Base-by-base conservation (phyloP, 2,797 vertebrate genomes). In the Eleutherodactylus coqui region DNA sequence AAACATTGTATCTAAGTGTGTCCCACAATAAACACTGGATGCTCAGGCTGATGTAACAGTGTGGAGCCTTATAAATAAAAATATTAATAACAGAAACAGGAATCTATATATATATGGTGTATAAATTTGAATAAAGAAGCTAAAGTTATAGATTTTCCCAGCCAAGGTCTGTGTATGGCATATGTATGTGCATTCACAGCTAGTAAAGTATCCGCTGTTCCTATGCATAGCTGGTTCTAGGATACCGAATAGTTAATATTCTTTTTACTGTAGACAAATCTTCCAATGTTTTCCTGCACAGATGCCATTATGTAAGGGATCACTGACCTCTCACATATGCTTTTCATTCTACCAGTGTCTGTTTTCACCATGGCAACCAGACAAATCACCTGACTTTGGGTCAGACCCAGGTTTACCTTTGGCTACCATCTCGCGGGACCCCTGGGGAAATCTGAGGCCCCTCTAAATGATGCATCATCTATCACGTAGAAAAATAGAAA, bases 381-480 rank as follows among this genome's bases (percentile, higher is more conserved):
- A 86, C 73, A 86, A 75, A 75, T 81, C 84, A 86, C 85, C 85
- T 78, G 85, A 69, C 55, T 29, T 43, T 70, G 79, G 60, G 82
- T 38, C 67, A 75, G 43, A 58, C 32, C 69, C 78, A 75, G 55
- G 58, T 19, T 62, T 86, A 81, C 77, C 45, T 75, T 86, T 58
- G n/a, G 53, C 84, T 64, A 86, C 69, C 36, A 60, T 60, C 53
- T 81, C 41, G 2, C 77, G 64, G 38, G 41, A 43, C 32, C 53
- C 75, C 84, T 51, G 38, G 77, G 69, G 55, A 86, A 76, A 49
- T 5, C 62, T 32, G 70, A 82, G 70, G 79, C 85, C 85, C 69
- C 53, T 73, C 49, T 75, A 34, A 75, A 58, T 10, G 17, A 19
- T 85, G 34, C 41, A 79, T 75, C 67, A 75, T 60, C 43, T 58